Conservation (phyloP, 2,113 vertebrate genomes). For the Albula glossodonta region DNA sequence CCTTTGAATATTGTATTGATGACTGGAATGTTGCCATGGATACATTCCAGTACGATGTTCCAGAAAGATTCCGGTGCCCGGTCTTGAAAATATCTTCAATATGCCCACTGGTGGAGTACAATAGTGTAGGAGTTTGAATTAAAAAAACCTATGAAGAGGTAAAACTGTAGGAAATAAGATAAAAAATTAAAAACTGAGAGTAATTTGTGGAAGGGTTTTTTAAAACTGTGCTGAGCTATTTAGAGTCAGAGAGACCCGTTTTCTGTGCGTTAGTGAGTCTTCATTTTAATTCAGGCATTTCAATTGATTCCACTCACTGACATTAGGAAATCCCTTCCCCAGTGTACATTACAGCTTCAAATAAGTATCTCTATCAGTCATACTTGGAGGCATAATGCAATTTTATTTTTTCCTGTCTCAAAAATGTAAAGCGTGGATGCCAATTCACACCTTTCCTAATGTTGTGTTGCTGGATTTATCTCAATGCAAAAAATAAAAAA, state of each 20-base stretch:
- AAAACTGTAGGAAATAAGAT: background rate
- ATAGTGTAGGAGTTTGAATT: background rate
- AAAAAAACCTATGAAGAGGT: background rate
- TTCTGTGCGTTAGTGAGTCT: background rate
- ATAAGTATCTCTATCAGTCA: background rate
- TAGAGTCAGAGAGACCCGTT: background rate
- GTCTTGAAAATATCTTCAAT: background rate
- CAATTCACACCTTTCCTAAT: background rate
- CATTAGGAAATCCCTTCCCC: background rate
- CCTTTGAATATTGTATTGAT: background rate
- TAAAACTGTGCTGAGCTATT: background rate
- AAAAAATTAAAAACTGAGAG: background rate
- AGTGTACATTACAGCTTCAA: background rate
- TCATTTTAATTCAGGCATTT: background rate
- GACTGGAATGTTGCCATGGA: background rate
- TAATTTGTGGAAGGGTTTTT: background rate
- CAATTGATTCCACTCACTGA: background rate
- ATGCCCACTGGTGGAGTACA: background rate
- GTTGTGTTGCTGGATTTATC: background rate
- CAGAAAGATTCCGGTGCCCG: too few relatives aligned
- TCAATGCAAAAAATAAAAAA: background rate
- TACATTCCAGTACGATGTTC: background rate
- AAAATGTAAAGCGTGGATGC: background rate
- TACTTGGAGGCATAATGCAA: background rate
- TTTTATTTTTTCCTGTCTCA: background rate